These are phyloP conservation scores for Onthophagus sagittarius DNA, from an alignment of 2,888 invertebrate species.

Conservation along the genomic window DNA sequence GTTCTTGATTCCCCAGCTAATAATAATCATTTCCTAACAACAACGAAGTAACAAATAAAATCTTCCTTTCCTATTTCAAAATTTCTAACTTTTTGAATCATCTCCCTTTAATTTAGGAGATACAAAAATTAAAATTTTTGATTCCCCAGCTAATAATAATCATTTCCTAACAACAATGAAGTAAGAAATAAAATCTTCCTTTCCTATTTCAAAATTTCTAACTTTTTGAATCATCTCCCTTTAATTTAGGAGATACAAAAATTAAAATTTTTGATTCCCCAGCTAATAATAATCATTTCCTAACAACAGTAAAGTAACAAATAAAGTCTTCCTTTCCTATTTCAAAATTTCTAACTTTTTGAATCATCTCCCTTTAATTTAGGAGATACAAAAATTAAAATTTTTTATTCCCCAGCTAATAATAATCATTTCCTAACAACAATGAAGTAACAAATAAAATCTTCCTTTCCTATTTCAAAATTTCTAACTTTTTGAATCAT, in stretches of 20 bases:
- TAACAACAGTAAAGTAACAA: not conserved
- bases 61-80: too few species aligned
- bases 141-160: too few species aligned
- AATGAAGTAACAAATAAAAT: not conserved
- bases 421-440: not conserved
- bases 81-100: too few species aligned
- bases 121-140: too few species aligned
- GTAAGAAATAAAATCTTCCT: not conserved
- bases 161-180: too few species aligned
- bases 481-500: not conserved
- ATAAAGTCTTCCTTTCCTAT: not conserved
- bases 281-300: not conserved
- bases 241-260: too few species aligned
- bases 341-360: not conserved
- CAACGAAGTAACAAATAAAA: too few species aligned
- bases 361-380: not conserved
- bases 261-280: not conserved
- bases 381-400: not conserved
- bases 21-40: too few species aligned
- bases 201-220: not conserved
- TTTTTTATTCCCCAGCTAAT: not conserved
- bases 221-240: not conserved
- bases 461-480: not conserved
- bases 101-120: too few species aligned
- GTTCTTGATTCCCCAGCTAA: too few species aligned